Percentiles rank a stretch among this genome's conserved stretches.
Evolutionary conservation across 2,888 invertebrate genomes (phyloP).

Genomic region (Phortica magna): DNA sequence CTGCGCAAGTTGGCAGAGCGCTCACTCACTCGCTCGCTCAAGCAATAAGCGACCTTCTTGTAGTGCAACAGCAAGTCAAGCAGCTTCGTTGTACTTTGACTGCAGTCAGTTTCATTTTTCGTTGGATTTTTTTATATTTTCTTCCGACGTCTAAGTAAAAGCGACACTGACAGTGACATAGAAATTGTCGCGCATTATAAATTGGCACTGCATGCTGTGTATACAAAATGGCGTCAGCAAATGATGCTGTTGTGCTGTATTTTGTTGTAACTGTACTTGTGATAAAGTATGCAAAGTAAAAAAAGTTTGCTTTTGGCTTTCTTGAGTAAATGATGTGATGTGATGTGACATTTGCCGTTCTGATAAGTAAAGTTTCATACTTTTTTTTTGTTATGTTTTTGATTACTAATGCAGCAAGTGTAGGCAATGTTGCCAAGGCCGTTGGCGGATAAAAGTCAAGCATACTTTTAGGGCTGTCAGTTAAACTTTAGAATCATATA

Average conservation of each 20-base stretch:
- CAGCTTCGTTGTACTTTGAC: slow-evolving; percentile 45
- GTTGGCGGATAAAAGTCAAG: slow-evolving; percentile 38
- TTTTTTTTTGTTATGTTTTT: not conserved
- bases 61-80: slow-evolving; percentile 54
- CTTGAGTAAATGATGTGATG: not conserved
- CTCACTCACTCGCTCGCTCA: not conserved
- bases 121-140: too few species aligned
- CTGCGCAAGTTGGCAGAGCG: slow-evolving; percentile 15
- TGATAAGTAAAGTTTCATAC: slow-evolving; percentile 15
- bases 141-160: slow-evolving; percentile 41
- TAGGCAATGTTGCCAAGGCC: slow-evolving; percentile 1
- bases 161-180: slow-evolving; percentile 38
- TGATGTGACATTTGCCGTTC: slow-evolving; percentile 23
- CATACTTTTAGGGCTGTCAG: slow-evolving; percentile 27
- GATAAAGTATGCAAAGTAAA: not conserved
- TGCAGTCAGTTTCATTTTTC: slow-evolving; percentile 43
- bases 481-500: slow-evolving; percentile 11
- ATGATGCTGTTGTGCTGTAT: not conserved
- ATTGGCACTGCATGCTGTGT: not conserved
- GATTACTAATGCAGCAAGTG: not conserved
- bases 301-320: slow-evolving; percentile 18
- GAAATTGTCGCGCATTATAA: slow-evolving; percentile 34
- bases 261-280: slow-evolving; percentile 30
- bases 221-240: slow-evolving; percentile 14
- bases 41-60: not conserved